Evolutionary conservation across 1,140 invertebrate species (phyloP).

Genomic region (Drosophila kikkawai): DNA sequence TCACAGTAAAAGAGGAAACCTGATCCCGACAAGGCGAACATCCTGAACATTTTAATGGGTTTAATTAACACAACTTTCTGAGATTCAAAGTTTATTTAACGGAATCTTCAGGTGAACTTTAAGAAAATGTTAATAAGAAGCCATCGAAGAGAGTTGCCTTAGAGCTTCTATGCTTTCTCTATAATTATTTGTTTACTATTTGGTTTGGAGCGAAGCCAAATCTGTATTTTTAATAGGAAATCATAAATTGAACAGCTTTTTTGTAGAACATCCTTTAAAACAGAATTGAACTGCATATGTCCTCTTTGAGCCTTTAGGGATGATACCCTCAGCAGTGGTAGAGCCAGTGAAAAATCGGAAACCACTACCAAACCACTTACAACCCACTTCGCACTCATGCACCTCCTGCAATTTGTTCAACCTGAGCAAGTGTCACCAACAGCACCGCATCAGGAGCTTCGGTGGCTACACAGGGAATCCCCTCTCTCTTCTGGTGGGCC

Average conservation of each 20-base stretch:
- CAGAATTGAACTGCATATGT: background rate
- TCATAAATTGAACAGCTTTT: background rate
- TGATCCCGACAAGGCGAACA: background rate
- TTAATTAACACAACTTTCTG: background rate
- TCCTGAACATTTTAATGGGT: background rate
- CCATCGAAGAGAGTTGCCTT: too few species aligned
- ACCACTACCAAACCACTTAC: constrained; percentile 35
- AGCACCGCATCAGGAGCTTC: constrained; percentile 16
- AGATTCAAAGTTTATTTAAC: background rate
- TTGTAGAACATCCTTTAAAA: background rate
- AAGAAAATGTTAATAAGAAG: constrained; percentile 4
- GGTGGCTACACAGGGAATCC: constrained; percentile 6
- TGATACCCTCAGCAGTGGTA: constrained; percentile 4
- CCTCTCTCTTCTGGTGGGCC: background rate
- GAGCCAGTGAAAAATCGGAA: constrained; percentile 30
- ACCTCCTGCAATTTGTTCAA: constrained; percentile 3
- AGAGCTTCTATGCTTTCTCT: background rate
- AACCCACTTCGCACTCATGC: constrained; percentile 23
- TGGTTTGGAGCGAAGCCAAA: background rate
- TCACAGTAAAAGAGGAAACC: background rate
- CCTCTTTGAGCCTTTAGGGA: background rate
- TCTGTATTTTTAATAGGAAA: background rate
- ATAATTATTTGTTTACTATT: background rate
- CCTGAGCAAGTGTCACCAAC: constrained; percentile 36
- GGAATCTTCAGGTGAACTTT: too few species aligned